Evolutionary conservation across 2,797 vertebrate species (phyloP), one percentile per base, ranked within the genome.

Genomic region (Eidolon dupreanum): DNA sequence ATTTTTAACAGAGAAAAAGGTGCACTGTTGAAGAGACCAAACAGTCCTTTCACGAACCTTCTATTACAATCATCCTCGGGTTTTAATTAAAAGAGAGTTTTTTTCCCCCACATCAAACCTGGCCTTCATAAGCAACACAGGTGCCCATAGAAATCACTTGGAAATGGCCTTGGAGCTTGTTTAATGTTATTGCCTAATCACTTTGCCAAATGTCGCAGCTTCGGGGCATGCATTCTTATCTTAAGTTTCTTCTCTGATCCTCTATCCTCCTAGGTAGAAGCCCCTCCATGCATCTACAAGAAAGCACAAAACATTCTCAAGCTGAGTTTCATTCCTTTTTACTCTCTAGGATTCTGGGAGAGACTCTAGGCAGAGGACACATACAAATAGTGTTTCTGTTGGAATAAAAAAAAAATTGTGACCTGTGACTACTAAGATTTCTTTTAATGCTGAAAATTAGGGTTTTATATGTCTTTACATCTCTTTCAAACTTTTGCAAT

Each of bases 131-230:
- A 88, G 28, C 36, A 71, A 33, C 73, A 82, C 65, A 88, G 41
- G 49, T 90, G n/a, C 53, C 61, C 61, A 70, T 8, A 79, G 28
- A 94, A 94, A 96, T 89, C 53, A 82, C 46, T 81, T 79, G 51
- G 57, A 90, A 93, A 88, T 90, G 75, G 75, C 66, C 73, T 87
- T 28, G n/a, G 20, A 75, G 55, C 43, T 92, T 97, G 92, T 97
- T 96, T 96, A 96, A 88, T 97, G 87, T 85, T 92, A 97, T 31
- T 84, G 46, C 78, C 74, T 94, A 95, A 97, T 96, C 96, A 96
- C 43, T 93, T 93, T 41, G 55, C 84, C 95, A 96, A 97, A 97
- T 96, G 75, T 93, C 95, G 94, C 63, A 90, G 84, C 82, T 86
- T 93, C 28, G 4, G 68, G 77, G 33, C 7, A 10, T 51, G 13